These are phyloP conservation scores for Pristionchus japonicus DNA, from an alignment of 2,888 invertebrate genomes.

Conservation along the genomic window DNA sequence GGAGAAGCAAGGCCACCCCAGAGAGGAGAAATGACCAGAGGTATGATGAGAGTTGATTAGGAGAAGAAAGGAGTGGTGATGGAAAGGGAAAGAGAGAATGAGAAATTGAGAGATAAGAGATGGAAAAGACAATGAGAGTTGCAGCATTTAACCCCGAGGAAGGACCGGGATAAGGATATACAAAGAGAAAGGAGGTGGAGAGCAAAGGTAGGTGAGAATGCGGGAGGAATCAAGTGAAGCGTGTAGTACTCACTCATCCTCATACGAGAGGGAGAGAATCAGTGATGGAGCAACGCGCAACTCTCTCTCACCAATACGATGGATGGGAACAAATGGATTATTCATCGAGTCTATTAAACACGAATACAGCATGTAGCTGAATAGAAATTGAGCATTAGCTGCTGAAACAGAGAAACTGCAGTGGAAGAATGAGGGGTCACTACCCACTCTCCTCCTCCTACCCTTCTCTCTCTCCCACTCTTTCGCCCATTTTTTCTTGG, in stretches of 20 bases:
- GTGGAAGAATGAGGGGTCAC: background rate
- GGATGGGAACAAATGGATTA: conserved; percentile 5
- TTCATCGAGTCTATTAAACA: background rate
- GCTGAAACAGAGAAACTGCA: background rate
- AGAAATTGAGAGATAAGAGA: conserved; percentile 46
- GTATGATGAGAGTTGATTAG: conserved; percentile 46
- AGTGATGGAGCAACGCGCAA: background rate
- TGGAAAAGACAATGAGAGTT: conserved; percentile 26
- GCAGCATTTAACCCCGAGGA: background rate
- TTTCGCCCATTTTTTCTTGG: conserved; percentile 14
- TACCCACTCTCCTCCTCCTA: background rate
- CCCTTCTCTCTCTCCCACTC: background rate
- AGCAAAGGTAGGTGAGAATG: background rate
- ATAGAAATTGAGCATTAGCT: background rate
- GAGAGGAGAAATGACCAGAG: background rate
- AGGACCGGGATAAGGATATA: background rate
- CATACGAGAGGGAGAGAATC: background rate
- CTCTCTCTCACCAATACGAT: background rate
- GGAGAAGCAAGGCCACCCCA: conserved; percentile 19
- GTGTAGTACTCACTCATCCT: background rate
- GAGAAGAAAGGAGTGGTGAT: conserved; percentile 48
- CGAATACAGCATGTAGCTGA: background rate
- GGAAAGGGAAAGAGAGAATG: conserved; percentile 17
- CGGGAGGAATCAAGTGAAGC: background rate
- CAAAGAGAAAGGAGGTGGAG: conserved; percentile 3